Base-by-base conservation (phyloP, 2,888 invertebrate genomes). In the Andrena camellia region DNA sequence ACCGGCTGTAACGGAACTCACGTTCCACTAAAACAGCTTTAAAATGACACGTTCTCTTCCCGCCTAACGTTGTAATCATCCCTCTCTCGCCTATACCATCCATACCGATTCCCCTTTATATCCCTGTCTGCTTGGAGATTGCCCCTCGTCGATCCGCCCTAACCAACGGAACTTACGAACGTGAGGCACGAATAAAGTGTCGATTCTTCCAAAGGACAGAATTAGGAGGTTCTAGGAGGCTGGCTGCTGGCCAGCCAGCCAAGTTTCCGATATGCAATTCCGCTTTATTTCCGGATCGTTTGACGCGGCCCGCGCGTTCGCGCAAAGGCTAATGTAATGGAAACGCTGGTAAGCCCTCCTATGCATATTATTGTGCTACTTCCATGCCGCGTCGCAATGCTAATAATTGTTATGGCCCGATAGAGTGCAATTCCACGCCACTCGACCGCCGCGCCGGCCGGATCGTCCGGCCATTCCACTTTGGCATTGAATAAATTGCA, bases 291-390 rank as follows among this genome's bases (percentile, higher is more conserved):
- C 92, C 92, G 90, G 90, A 89, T 90, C 92, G 92, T 92, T 92
- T 92, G 90, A 88, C 87, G 74, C 87, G 86, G 86, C 79, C 87
- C 89, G 81, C 89, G 90, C 90, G 90, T 90, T 89, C 88, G 90
- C 84, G 89, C 88, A 86, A 89, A 85, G 87, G 89, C 90, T 92
- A 92, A 92, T 92, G 92, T 91, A 93, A 92, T 92, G 93, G 93
- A 92, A 92, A 92, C 90, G 88, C 90, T 33, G 85, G 88, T 89
- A 88, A 89, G 89, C 90, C 86, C 84, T 87, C 84, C 90, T 89
- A 89, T 92, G 92, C 93, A 92, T 92, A 92, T 92, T 92, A 92
- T 92, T 91, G 91, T 86, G 89, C 90, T 90, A 90, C 91, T 90
- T 90, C 78, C 90, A 86, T 88, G 87, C 87, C 79, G 84, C 81